A percentile compares a stretch with the other conserved stretches of the same genome.
Evolutionary conservation across 2,797 vertebrate genomes (phyloP).

Genomic region (Hyperoplus immaculatus): DNA sequence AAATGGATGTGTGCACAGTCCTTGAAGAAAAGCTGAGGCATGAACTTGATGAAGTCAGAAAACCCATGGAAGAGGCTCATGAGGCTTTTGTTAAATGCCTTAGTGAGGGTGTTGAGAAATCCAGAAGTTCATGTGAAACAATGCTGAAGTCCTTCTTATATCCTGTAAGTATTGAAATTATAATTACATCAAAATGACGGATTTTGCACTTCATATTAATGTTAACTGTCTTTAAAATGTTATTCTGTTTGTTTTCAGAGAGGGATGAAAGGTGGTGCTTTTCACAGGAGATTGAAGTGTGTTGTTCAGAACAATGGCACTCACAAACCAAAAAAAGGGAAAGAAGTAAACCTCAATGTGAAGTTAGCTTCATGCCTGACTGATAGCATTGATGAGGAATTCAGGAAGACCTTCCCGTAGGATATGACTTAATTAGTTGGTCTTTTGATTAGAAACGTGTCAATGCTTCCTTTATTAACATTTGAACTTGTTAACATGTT

Average conservation of each 20-base stretch:
- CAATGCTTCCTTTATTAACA: not conserved
- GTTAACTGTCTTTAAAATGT: not conserved
- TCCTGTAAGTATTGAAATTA: conserved; percentile 21
- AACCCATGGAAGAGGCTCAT: not conserved
- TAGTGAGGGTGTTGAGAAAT: conserved; percentile 30
- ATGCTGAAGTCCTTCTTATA: not conserved
- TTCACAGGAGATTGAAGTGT: not conserved
- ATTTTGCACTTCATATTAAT: not conserved
- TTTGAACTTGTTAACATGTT: conserved; percentile 12
- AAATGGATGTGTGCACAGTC: not conserved
- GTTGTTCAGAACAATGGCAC: conserved; percentile 4
- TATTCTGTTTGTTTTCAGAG: not conserved
- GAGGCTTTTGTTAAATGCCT: conserved; percentile 35
- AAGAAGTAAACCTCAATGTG: conserved; percentile 52
- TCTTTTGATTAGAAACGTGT: not conserved
- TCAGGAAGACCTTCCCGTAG: conserved; percentile 69
- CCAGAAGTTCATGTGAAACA: conserved; percentile 15
- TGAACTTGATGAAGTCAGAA: not conserved
- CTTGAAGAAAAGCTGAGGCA: not conserved
- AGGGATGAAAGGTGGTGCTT: rapidly evolving
- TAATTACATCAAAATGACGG: not conserved
- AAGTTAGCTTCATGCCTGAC: conserved; percentile 37
- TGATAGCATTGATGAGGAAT: conserved; percentile 59
- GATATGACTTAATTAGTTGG: not conserved
- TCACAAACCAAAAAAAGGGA: not conserved